Conservation (phyloP, 2,797 vertebrate species). For the Enteromius viviparus region DNA sequence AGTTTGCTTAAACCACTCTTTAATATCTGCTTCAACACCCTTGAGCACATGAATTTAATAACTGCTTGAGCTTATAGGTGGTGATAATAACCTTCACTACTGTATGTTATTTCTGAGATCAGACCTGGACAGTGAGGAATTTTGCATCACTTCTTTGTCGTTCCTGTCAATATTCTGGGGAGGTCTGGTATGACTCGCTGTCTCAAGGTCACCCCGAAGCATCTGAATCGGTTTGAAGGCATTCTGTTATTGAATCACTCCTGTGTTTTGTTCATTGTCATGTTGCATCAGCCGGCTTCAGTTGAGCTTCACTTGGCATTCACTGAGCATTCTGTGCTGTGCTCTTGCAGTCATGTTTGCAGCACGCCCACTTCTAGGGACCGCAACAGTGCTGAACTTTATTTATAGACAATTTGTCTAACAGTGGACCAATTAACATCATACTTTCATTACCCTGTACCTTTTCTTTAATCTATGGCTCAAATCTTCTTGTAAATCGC, state of each 20-base stretch:
- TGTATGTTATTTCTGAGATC: background rate
- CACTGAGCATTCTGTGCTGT: background rate
- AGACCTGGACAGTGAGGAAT: background rate
- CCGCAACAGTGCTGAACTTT: conserved; percentile 11
- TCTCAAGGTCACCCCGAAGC: conserved; percentile 39
- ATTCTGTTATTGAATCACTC: conserved; percentile 8
- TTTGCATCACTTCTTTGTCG: background rate
- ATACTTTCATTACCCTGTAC: background rate
- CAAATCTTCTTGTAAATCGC: background rate
- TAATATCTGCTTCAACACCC: background rate
- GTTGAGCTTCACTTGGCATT: conserved; percentile 26
- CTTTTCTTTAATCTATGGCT: background rate
- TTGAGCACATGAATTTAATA: background rate
- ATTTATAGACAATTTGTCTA: background rate
- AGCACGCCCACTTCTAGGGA: background rate
- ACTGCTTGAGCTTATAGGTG: background rate
- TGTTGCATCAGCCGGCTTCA: conserved; percentile 12
- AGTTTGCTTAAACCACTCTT: background rate
- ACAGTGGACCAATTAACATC: background rate
- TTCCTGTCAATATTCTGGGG: background rate
- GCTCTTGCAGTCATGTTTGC: conserved; percentile 26
- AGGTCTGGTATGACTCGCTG: conserved; percentile 25
- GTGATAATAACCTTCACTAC: background rate
- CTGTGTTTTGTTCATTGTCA: conserved; percentile 9
- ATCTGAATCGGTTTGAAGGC: conserved; percentile 9